Base-by-base conservation (phyloP, 2,888 invertebrate genomes). In the Drosophila hamatofila region DNA sequence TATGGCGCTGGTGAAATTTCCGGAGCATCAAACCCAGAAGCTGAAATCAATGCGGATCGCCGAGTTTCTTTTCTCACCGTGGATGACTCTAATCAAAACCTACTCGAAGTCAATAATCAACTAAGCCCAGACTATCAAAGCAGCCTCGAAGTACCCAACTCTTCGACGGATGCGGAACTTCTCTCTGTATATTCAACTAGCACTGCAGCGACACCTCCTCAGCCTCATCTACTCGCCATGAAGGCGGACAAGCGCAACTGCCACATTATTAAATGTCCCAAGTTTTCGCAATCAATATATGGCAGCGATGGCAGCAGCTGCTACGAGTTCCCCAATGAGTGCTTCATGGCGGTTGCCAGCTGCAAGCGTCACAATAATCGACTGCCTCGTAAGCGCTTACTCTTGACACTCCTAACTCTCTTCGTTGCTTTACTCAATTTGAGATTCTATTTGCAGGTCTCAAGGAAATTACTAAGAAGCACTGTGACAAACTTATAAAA, bases 241-340 rank as follows among this genome's bases (percentile, higher is more conserved):
- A 25, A 39, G 8, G 4, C 21, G 9, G 16, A 30, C 2, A 71
- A 71, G 23, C 71, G 75, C 21, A 78, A 77, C 14, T 77, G 77
- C 23, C 77, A 71, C 33, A 42, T 78, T 12, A 71, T 77, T 5
- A 77, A 75, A 25, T 77, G 77, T 27, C 77, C 77, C 23, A 78
- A 63, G 18, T 48, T 67, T 12, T 0, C 49, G 12, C 33, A 60
- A 2, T 16, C 62, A 7, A 55, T 63, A 16, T 77, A 49, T 57
- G 77, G 66, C 60, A 77, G 52, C 16, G 77, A 77, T 58, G 75
- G 79, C 8, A 39, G 18, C 42, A 58, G 42, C 9, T 77, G 77
- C 37, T 71, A 54, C 18, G 62, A 75, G 49, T 77, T 77, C 37
- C 12, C 46, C 23, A 77, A 77, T 57, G 46, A 46, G 5, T 77